Conservation (phyloP, 2,113 vertebrate species). For the Petroica traversi region DNA sequence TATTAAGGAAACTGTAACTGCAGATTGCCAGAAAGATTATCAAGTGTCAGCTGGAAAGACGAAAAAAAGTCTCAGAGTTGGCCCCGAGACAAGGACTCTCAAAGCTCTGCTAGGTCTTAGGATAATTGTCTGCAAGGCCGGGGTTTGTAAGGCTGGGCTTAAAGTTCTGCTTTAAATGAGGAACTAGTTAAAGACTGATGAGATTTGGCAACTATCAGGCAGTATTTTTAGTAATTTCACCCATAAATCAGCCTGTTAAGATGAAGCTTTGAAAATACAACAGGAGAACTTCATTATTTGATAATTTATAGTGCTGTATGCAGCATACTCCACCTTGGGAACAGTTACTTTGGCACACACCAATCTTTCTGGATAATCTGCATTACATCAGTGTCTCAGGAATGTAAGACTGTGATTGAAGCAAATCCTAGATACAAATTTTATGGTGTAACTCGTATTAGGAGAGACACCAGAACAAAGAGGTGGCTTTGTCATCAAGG, state of each 20-base stretch:
- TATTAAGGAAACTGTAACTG: slow-evolving; percentile 13
- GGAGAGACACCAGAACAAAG: slow-evolving; percentile 54
- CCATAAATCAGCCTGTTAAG: slow-evolving; percentile 50
- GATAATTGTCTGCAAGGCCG: slow-evolving; percentile 10
- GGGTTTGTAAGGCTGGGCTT: slow-evolving; percentile 2
- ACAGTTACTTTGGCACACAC: slow-evolving; percentile 55
- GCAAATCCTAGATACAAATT: slow-evolving; percentile 66
- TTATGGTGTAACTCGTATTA: slow-evolving; percentile 32
- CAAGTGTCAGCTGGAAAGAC: not conserved
- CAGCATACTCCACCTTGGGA: slow-evolving; percentile 44
- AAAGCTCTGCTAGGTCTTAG: not conserved
- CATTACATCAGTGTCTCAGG: slow-evolving; percentile 62
- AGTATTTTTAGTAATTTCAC: slow-evolving; percentile 46
- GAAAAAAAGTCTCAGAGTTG: not conserved
- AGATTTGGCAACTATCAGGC: slow-evolving; percentile 27
- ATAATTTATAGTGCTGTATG: slow-evolving; percentile 32
- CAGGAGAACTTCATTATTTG: slow-evolving; percentile 55
- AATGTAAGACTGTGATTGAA: slow-evolving; percentile 57
- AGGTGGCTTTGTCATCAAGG: slow-evolving; percentile 57
- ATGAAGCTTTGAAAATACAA: slow-evolving; percentile 53
- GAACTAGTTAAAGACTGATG: slow-evolving; percentile 34
- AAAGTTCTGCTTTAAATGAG: slow-evolving; percentile 12
- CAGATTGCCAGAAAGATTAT: slow-evolving; percentile 58
- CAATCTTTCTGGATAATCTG: slow-evolving; percentile 64
- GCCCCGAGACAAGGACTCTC: not conserved